Evolutionary conservation across 1,140 invertebrate genomes (phyloP).

Genomic region (Drosophila pandora): DNA sequence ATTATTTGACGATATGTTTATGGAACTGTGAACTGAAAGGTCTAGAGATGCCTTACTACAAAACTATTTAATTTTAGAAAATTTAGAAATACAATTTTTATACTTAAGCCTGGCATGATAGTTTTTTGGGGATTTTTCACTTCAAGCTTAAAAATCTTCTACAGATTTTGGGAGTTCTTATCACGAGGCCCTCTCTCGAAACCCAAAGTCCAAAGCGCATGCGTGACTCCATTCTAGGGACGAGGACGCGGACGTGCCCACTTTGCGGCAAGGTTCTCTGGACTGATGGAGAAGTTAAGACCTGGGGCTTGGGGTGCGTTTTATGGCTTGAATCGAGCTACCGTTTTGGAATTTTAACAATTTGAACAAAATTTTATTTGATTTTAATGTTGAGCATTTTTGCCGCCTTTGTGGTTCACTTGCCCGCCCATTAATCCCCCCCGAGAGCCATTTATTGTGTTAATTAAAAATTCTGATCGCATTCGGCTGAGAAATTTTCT

Average conservation of each 20-base stretch:
- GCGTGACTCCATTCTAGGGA: slow-evolving; percentile 47
- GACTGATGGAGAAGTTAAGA: background rate
- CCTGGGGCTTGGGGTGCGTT: slow-evolving; percentile 37
- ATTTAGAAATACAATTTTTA: too few species aligned
- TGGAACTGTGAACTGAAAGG: slow-evolving; percentile 22
- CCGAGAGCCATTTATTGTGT: background rate
- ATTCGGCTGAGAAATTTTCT: slow-evolving; percentile 61
- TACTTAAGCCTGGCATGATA: background rate
- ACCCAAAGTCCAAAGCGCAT: slow-evolving; percentile 9
- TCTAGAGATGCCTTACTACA: background rate
- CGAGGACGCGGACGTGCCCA: slow-evolving; percentile 53
- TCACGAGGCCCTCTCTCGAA: background rate
- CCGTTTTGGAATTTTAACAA: slow-evolving; percentile 67
- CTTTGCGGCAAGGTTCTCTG: background rate
- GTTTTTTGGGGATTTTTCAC: background rate
- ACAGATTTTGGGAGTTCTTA: background rate
- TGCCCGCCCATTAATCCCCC: slow-evolving; percentile 11
- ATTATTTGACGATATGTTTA: slow-evolving; percentile 22
- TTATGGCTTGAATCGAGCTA: slow-evolving; percentile 51
- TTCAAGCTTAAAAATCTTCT: background rate
- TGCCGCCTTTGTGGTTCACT: slow-evolving; percentile 55
- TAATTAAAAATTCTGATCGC: slow-evolving; percentile 50
- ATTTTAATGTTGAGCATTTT: slow-evolving; percentile 74
- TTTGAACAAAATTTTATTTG: slow-evolving; percentile 63
- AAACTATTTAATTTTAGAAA: background rate